These are phyloP conservation scores for Turritopsis rubra DNA, from an alignment of 30 jellyfish, hydroid and myxozoan genomes.

Conservation along the genomic window DNA sequence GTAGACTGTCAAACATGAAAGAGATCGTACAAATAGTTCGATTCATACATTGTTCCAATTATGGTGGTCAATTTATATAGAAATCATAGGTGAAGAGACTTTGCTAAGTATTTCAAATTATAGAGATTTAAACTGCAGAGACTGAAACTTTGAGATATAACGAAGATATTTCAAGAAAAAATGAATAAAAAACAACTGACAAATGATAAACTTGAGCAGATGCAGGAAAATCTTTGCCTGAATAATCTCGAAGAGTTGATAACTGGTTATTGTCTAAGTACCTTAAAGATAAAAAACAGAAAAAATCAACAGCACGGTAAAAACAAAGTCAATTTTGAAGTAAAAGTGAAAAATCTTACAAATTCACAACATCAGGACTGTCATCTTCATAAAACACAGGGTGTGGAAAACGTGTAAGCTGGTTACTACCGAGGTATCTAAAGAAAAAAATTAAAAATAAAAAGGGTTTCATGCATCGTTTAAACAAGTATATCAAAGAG, in stretches of 20 bases:
- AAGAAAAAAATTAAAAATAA: slow-evolving; percentile 3
- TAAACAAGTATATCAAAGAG: neutral
- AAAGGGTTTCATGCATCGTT: neutral
- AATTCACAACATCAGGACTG: slow-evolving; percentile 39
- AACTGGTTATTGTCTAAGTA: slow-evolving; percentile 52
- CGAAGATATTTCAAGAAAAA: neutral
- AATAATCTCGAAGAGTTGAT: slow-evolving; percentile 45
- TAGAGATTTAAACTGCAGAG: too few relatives aligned
- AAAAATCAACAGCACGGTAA: neutral
- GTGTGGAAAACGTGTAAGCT: slow-evolving; percentile 52
- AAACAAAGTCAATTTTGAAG: neutral
- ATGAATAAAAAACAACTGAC: slow-evolving; percentile 27
- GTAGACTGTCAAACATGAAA: too few relatives aligned
- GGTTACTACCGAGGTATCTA: slow-evolving; percentile 73
- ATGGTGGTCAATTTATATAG: too few relatives aligned
- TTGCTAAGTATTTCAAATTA: too few relatives aligned
- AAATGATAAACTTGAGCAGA: slow-evolving; percentile 56
- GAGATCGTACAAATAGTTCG: too few relatives aligned
- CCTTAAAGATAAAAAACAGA: slow-evolving; percentile 18
- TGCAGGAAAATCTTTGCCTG: slow-evolving; percentile 64
- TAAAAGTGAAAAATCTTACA: slow-evolving; percentile 43
- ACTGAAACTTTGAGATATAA: too few relatives aligned
- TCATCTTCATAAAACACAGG: slow-evolving; percentile 57
- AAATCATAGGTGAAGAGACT: too few relatives aligned
- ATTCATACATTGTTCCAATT: too few relatives aligned